A percentile compares a stretch with the other conserved stretches of the same genome.
These are phyloP conservation scores for Flexamia atlantica DNA, from an alignment of 2,888 invertebrate genomes.

Conservation along the genomic window DNA sequence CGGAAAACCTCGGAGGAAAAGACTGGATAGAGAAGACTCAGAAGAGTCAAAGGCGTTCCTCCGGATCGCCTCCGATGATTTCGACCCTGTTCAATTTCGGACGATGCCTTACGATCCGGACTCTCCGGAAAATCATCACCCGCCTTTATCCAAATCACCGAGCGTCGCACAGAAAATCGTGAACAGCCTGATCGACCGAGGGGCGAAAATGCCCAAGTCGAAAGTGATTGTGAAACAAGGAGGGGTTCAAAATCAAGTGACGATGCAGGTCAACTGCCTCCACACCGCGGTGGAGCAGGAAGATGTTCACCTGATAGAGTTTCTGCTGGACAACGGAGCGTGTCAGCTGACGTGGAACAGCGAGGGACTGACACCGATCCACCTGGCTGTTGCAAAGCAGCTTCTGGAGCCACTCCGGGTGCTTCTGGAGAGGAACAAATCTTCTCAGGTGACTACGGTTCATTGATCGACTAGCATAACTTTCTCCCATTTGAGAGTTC, in stretches of 20 bases:
- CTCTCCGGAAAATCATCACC: not conserved
- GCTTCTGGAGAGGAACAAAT: constrained; percentile 66
- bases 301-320: constrained; percentile 75
- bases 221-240: constrained; percentile 62
- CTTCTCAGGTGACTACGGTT: constrained; percentile 11
- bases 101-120: not conserved
- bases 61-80: constrained; percentile 5
- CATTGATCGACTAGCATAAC: too few relatives aligned
- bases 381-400: constrained; percentile 76
- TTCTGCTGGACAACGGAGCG: constrained; percentile 75
- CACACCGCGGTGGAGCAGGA: constrained; percentile 77
- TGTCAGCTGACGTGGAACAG: constrained; percentile 75
- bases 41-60: not conserved
- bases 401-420: constrained; percentile 76
- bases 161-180: constrained; percentile 51
- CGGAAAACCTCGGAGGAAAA: not conserved
- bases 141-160: not conserved
- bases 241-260: constrained; percentile 59
- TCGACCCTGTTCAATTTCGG: not conserved
- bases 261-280: constrained; percentile 74
- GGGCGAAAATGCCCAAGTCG: constrained; percentile 66
- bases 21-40: not conserved
- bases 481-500: too few relatives aligned
- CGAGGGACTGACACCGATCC: constrained; percentile 77
- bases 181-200: constrained; percentile 72